These are phyloP conservation scores for Agonopterix arenella DNA, from an alignment of 2,888 invertebrate species.

Conservation along the genomic window DNA sequence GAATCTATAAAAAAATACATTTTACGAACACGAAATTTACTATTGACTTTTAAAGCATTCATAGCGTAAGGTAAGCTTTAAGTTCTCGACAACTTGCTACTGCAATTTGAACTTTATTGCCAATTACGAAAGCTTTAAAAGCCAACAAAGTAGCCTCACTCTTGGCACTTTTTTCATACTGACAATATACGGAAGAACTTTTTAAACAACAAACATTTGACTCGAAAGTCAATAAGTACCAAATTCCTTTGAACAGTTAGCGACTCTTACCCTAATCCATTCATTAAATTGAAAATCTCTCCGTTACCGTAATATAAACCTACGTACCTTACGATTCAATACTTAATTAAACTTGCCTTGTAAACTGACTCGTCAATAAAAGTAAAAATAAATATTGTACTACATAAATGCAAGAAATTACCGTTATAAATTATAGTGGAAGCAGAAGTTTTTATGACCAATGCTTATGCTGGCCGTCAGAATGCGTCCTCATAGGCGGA, in stretches of 20 bases:
- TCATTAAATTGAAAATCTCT: background rate
- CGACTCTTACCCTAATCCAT: slow-evolving; percentile 3
- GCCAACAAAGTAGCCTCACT: too few species aligned
- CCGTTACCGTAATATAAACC: slow-evolving; percentile 1
- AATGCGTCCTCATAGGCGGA: too few species aligned
- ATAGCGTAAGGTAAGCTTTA: too few species aligned
- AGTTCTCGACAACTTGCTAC: too few species aligned
- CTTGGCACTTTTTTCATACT: too few species aligned
- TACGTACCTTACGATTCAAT: slow-evolving; percentile 7
- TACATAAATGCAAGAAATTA: slow-evolving; percentile 18
- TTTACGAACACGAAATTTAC: too few species aligned
- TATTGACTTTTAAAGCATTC: too few species aligned
- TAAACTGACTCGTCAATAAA: slow-evolving; percentile 5
- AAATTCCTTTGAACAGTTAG: background rate
- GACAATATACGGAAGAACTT: background rate
- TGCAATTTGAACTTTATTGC: too few species aligned
- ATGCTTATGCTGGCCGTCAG: too few species aligned
- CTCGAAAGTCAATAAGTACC: slow-evolving; percentile 5
- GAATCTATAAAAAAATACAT: too few species aligned
- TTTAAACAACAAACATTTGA: background rate
- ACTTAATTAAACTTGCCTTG: slow-evolving; percentile 10
- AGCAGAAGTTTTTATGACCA: background rate
- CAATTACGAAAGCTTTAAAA: background rate
- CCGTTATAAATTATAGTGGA: background rate
- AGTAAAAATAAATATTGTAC: slow-evolving; percentile 13